Conservation (phyloP, 2,797 vertebrate genomes). For the Loris lydekkerianus region DNA sequence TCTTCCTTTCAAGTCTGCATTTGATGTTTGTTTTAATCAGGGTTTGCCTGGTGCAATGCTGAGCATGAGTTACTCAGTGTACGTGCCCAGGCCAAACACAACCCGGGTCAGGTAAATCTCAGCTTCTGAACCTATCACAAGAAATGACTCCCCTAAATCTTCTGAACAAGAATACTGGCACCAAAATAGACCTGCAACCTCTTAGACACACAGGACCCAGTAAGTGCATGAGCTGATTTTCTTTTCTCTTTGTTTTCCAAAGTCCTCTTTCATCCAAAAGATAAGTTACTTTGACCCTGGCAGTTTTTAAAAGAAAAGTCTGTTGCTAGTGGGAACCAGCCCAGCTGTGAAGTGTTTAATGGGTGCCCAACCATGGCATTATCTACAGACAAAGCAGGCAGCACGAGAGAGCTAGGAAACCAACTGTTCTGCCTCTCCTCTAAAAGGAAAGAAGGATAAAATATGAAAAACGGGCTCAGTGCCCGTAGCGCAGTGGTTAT, state of each 20-base stretch:
- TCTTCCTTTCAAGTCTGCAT: neutral
- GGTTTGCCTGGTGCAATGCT: neutral
- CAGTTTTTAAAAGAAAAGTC: constrained; percentile 37
- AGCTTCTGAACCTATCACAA: neutral
- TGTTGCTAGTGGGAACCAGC: neutral
- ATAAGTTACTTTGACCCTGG: neutral
- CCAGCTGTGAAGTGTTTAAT: neutral
- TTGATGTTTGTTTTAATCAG: neutral
- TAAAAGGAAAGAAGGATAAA: neutral
- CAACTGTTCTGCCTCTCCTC: neutral
- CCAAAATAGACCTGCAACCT: neutral
- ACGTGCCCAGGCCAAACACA: neutral
- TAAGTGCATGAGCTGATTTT: neutral
- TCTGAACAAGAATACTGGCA: neutral
- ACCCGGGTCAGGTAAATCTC: neutral
- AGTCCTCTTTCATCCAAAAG: neutral
- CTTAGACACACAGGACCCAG: fast-evolving
- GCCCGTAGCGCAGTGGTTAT: too few relatives aligned
- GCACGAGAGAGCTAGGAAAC: neutral
- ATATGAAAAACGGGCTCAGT: too few relatives aligned
- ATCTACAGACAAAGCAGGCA: neutral
- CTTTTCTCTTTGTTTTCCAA: constrained; percentile 23
- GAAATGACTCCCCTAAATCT: neutral
- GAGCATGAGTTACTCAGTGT: neutral
- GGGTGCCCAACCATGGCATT: neutral